These are phyloP conservation scores for Drosophila hydei DNA, from an alignment of 1,140 invertebrate species.

Conservation along the genomic window DNA sequence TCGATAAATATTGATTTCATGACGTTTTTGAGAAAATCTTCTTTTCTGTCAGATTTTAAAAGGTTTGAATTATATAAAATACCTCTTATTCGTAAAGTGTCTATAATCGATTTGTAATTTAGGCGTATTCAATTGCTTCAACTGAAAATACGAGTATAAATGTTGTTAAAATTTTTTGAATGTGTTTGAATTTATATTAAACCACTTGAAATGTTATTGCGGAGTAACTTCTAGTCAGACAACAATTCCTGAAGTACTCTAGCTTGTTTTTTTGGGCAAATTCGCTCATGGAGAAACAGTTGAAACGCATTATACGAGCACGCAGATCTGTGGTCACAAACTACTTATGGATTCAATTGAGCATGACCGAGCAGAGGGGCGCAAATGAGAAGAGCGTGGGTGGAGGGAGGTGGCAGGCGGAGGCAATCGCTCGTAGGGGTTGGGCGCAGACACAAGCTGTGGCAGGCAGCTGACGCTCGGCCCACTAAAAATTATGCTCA, in stretches of 20 bases:
- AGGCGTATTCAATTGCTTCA: too few relatives aligned
- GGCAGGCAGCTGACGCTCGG: conserved; percentile 74
- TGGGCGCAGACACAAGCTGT: conserved; percentile 27
- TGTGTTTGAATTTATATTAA: too few relatives aligned
- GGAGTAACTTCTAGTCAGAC: conserved; percentile 3
- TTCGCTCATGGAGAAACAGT: conserved; percentile 77
- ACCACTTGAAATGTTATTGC: neutral
- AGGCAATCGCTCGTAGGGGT: neutral
- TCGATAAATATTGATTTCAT: too few relatives aligned
- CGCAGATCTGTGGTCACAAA: conserved; percentile 81
- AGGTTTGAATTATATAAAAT: too few relatives aligned
- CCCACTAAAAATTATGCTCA: conserved; percentile 73
- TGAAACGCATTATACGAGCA: conserved; percentile 79
- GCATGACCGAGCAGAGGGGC: conserved; percentile 55
- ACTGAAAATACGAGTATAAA: too few relatives aligned
- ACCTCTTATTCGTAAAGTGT: too few relatives aligned
- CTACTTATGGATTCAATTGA: conserved; percentile 83
- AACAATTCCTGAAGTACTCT: neutral
- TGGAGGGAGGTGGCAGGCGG: conserved; percentile 2
- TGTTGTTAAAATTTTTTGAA: too few relatives aligned
- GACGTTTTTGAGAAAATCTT: too few relatives aligned
- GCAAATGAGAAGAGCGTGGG: neutral
- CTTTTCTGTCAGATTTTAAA: too few relatives aligned
- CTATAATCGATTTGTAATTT: too few relatives aligned
- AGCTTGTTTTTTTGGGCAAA: conserved; percentile 49